Evolutionary conservation across 2,113 vertebrate genomes (phyloP), one percentile per base, ranked within the genome.

Genomic region (Oreochromis aureus): DNA sequence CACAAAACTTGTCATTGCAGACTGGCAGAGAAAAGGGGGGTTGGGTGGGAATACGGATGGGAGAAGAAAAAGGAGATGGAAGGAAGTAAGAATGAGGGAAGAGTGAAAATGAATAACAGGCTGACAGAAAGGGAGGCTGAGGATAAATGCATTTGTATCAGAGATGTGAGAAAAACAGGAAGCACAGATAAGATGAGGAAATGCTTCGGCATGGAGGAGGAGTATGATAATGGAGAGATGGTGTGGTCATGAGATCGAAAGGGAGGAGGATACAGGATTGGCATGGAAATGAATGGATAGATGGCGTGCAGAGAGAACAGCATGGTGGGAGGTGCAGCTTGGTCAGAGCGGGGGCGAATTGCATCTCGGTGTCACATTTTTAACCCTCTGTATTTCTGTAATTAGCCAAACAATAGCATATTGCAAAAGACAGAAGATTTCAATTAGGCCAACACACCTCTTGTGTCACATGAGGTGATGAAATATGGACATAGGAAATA

Each of bases 241-340:
- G 86, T 56, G 80, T 66, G 85, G 87, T 89, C 81, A 90, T 91
- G 69, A 87, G 80, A 90, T 88, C 22, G 80, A 71, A 81, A 58
- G 86, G 92, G 85, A 89, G 84, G 83, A 84, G 91, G 82, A 89
- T 80, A 85, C 87, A 93, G 91, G 66, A 71, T 69, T 92, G 90
- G 94, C 91, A 87, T 61, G 71, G 90, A 53, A 86, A 84, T 88
- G 89, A 85, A 90, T 89, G 87, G 87, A 82, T 90, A 59, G 89
- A 92, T 87, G 88, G 81, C 92, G 51, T 84, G 91, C 89, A 87
- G 92, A 90, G 93, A 90, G 94, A 93, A 92, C 94, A 95, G 93
- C 92, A 93, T 94, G 93, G 93, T 93, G 94, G 95, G 95, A 94
- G 94, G 94, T 92, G 93, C 92, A 90, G 76, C 87, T 83, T 87